These are phyloP conservation scores for Numida meleagris DNA, from an alignment of 2,113 vertebrate species.

Conservation along the genomic window DNA sequence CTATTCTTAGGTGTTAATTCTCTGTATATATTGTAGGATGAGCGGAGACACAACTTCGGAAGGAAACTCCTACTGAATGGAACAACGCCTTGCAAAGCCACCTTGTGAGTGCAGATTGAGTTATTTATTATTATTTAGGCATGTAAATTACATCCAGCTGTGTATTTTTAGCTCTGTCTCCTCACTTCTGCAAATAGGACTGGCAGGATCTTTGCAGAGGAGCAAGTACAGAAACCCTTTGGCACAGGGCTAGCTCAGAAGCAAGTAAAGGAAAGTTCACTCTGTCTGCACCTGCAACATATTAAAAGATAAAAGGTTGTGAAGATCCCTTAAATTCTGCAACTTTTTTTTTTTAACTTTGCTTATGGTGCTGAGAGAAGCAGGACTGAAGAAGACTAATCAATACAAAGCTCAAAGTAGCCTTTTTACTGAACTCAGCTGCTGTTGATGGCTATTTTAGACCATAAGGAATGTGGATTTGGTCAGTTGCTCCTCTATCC, in stretches of 20 bases:
- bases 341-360: neutral
- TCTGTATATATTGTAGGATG: neutral
- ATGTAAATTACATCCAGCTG: neutral
- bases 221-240: neutral
- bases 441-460: neutral
- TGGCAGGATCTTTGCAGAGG: neutral
- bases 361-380: neutral
- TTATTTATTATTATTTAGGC: conserved; percentile 30
- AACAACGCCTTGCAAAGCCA: neutral
- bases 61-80: neutral
- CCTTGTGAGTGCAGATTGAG: conserved; percentile 4
- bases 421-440: neutral
- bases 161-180: conserved; percentile 7
- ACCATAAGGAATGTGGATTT: neutral
- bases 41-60: neutral
- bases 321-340: neutral
- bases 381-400: neutral
- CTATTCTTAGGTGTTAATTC: neutral
- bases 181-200: neutral
- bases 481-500: neutral
- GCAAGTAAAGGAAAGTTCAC: neutral
- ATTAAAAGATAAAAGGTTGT: neutral
- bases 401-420: neutral
- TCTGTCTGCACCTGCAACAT: neutral
- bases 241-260: neutral